phyloP scores from a whole-genome alignment of 1,140 invertebrate species.

The Eubasilissa regina region DNA sequence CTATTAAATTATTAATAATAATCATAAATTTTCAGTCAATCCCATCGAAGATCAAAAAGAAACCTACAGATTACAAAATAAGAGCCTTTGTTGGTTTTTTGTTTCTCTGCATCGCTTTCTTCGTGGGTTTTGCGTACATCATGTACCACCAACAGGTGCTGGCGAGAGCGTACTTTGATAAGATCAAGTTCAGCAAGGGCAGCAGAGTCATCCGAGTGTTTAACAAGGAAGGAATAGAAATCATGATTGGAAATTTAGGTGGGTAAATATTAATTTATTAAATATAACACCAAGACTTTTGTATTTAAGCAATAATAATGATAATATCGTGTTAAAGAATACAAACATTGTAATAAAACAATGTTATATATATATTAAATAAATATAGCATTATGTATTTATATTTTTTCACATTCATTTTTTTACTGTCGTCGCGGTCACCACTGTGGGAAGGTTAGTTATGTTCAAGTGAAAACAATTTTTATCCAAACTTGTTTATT shows the following conservation, averaged over 20 bases:
- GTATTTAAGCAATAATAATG: too few species aligned
- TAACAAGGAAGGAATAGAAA: slow-evolving; percentile 79
- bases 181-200: slow-evolving; percentile 87
- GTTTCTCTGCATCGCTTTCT: slow-evolving; percentile 85
- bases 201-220: slow-evolving; percentile 83
- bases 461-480: too few species aligned
- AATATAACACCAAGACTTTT: too few species aligned
- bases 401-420: too few species aligned
- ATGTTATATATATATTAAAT: too few species aligned
- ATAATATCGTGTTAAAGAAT: too few species aligned
- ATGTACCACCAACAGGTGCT: slow-evolving; percentile 87
- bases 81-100: slow-evolving; percentile 85
- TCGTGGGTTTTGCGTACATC: slow-evolving; percentile 87
- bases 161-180: slow-evolving; percentile 86
- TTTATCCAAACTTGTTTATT: too few species aligned
- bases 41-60: slow-evolving; percentile 75
- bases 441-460: too few species aligned
- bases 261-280: slow-evolving; percentile 62
- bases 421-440: too few species aligned
- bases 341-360: too few species aligned
- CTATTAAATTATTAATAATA: too few species aligned
- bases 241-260: slow-evolving; percentile 81
- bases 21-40: slow-evolving; percentile 68
- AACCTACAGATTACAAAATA: slow-evolving; percentile 82
- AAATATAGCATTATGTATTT: too few species aligned